Evolutionary conservation across 2,113 vertebrate genomes (phyloP), one percentile per base, ranked within the genome.

Genomic region (Bolborhynchus lineola): DNA sequence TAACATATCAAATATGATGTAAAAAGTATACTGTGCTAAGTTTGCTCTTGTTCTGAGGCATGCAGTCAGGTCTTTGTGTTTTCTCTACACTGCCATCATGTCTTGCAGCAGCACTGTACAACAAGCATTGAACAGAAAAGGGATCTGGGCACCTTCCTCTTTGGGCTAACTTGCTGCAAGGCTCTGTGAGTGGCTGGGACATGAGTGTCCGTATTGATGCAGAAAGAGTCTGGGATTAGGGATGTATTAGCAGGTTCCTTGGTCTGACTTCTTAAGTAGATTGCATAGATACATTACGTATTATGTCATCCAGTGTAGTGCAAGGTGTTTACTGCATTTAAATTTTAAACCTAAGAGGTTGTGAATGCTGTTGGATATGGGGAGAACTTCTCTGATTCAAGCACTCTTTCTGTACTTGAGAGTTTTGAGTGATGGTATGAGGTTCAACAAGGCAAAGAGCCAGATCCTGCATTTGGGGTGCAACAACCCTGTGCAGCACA

Each of bases 121-220:
- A 28, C n/a, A 29, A 85, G n/a, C 12, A 11, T 19, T 49, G 78
- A 67, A 15, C 16, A 72, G 37, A 49, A 77, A 14, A 52, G 62
- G 17, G 33, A 6, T 41, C n/a, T 91, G 72, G 16, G 16, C 8
- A 17, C 31, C 37, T 64, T 76, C 57, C 11, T 44, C 9, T 59
- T 65, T 19, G 11, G 39, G 26, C 52, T 80, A 11, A n/a, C 33
- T 52, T 23, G 65, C 50, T 85, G 60, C 35, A 52, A 18, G 50
- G 26, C 7, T 50, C 11, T 37, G 15, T 20, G 47, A 4, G 28
- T 55, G 84, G n/a, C 72, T 84, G 41, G 55, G 23, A 31, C 13
- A 3, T 17, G 7, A 0, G 1, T 82, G 60, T 50, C 37, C 4
- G 0, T 67, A 7, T 37, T 67, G 28, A 55, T 89, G 37, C 55